A percentile compares a stretch with the other conserved stretches of the same genome.
Conservation (phyloP, 2,888 invertebrate genomes). For the Pachymerium ferrugineum region DNA sequence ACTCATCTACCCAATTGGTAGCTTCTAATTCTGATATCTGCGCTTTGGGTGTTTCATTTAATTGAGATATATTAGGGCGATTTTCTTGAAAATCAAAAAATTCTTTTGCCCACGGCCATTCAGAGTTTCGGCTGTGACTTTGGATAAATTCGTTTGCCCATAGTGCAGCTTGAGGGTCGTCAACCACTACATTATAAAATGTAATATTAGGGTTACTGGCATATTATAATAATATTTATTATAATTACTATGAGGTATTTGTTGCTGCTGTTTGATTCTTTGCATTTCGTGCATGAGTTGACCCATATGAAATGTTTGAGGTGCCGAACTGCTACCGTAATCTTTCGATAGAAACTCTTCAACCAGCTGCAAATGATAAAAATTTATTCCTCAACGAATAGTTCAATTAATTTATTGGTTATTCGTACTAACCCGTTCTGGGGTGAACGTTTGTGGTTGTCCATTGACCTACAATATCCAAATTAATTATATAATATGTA, state of each 20-base stretch:
- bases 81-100: background rate
- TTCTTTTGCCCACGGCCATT: conserved; percentile 30
- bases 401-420: too few species aligned
- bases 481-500: too few species aligned
- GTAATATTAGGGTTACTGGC: background rate
- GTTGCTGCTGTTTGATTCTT: conserved; percentile 57
- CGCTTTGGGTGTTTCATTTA: too few species aligned
- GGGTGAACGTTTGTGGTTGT: too few species aligned
- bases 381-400: too few species aligned
- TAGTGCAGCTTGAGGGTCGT: background rate
- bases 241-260: conserved; percentile 38
- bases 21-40: background rate
- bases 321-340: conserved; percentile 43
- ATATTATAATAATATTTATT: background rate
- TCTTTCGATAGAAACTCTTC: conserved; percentile 70
- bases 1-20: conserved; percentile 49
- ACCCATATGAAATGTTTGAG: conserved; percentile 86
- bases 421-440: too few species aligned
- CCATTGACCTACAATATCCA: too few species aligned
- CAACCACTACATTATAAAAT: background rate
- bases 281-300: conserved; percentile 77
- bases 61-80: background rate
- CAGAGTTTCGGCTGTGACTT: background rate
- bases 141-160: background rate
- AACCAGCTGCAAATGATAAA: conserved; percentile 64